These are phyloP conservation scores for Ophioninae sp. DNA, from an alignment of 2,888 invertebrate species.

Conservation along the genomic window DNA sequence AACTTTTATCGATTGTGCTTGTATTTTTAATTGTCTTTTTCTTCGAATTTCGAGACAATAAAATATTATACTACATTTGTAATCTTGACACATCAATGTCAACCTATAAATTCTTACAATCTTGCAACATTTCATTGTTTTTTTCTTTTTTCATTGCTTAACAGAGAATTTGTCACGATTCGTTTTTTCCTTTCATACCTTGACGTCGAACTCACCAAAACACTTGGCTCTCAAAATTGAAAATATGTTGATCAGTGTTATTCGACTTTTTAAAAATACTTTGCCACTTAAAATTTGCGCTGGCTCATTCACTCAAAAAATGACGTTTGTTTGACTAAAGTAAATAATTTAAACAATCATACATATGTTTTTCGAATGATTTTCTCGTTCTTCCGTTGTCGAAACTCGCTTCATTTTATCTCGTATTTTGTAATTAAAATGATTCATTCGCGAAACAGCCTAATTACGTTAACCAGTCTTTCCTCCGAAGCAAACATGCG, in stretches of 20 bases:
- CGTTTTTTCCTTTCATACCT: constrained; percentile 1
- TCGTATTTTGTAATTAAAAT: constrained; percentile 36
- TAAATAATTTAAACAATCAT: constrained; percentile 51
- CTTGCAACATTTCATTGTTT: constrained; percentile 14
- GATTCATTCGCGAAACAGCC: constrained; percentile 46
- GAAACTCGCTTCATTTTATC: background rate
- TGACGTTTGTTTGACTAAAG: constrained; percentile 10
- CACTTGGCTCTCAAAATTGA: background rate
- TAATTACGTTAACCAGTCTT: constrained; percentile 32
- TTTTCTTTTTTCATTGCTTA: background rate
- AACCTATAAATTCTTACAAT: constrained; percentile 46
- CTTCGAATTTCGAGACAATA: constrained; percentile 36
- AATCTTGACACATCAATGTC: constrained; percentile 31
- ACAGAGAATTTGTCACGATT: background rate
- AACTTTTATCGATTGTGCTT: constrained; percentile 27
- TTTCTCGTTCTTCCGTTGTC: background rate
- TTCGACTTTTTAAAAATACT: constrained; percentile 7
- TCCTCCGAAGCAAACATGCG: constrained; percentile 68
- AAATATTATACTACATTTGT: constrained; percentile 26
- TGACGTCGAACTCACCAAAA: constrained; percentile 7
- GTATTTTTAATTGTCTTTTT: constrained; percentile 38
- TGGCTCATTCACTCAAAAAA: background rate
- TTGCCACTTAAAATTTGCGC: background rate
- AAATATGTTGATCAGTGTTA: constrained; percentile 6
- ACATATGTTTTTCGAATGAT: constrained; percentile 16